Evolutionary conservation across 2,113 vertebrate genomes (phyloP).

Genomic region (Chloropsis cyanopogon): DNA sequence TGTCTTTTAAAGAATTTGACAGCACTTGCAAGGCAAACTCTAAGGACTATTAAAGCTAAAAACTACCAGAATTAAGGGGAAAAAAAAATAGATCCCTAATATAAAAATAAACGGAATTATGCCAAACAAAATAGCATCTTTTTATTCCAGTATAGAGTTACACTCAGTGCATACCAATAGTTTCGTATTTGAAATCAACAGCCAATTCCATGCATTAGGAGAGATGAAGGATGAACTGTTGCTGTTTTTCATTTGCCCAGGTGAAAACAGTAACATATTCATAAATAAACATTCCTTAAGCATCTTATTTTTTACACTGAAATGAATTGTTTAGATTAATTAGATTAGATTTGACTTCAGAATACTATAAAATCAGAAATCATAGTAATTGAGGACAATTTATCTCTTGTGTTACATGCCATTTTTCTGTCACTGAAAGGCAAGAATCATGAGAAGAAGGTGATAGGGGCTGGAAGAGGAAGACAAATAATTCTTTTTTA

Average conservation of each 20-base stretch:
- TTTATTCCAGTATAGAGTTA: background rate
- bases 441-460: background rate
- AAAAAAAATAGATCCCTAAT: background rate
- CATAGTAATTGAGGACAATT: background rate
- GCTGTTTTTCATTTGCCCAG: background rate
- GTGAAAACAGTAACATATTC: background rate
- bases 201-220: background rate
- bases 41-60: background rate
- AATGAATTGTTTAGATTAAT: background rate
- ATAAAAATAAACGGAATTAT: background rate
- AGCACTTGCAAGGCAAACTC: background rate
- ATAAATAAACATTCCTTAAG: background rate
- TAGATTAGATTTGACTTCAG: background rate
- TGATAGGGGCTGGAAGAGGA: background rate
- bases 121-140: background rate
- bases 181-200: background rate
- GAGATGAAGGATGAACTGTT: background rate
- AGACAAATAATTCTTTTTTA: background rate
- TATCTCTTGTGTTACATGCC: background rate
- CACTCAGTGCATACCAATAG: background rate
- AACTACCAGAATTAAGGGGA: background rate
- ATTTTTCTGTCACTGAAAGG: background rate
- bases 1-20: constrained; percentile 22
- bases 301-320: background rate
- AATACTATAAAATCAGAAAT: background rate